Evolutionary conservation across 2,797 vertebrate genomes (phyloP), one percentile per base, ranked within the genome.

Genomic region (Aselliscus stoliczkanus): DNA sequence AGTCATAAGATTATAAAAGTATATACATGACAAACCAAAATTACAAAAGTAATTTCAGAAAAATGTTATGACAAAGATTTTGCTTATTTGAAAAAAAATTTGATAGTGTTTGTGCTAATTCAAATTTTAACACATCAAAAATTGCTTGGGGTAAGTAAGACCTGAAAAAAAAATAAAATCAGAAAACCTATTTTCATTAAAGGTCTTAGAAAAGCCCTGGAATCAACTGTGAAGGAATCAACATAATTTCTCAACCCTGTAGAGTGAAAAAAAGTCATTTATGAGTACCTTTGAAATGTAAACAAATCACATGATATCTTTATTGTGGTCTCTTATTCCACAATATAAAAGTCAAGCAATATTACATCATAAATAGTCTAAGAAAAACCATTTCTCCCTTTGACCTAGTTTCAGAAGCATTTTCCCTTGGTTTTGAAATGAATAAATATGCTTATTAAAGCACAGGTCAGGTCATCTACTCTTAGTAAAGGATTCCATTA

Each of bases 351-450:
- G 44, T 95, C 79, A 95, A 96, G 72, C n/a, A 88, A 92, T 86
- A 65, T 88, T 80, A 88, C 85, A 47, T 90, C 85, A 88, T 50
- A 87, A 76, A 91, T 73, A 90, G 20, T 31, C 60, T 72, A 91
- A 94, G 64, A 95, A 96, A 95, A 93, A 12, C 12, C 21, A 87
- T 85, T 93, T 89, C 29, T 83, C 60, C 69, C 21, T 93, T 97
- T 70, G 77, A 87, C 76, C 44, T 77, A 82, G 31, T 94, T 90
- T 92, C 87, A 90, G 87, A 86, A 90, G 79, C 47, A 81, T 88
- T 94, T 97, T 92, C 3, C 54, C 37, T 76, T 90, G 54, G 21
- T 90, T 93, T 97, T 97, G 89, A 93, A 95, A 93, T 91, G 85
- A 83, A 86, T 95, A 95, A 96, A 90, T 42, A 70, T 31, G 50